Evolutionary conservation across 2,888 invertebrate genomes (phyloP), one percentile per base, ranked within the genome.

Genomic region (Melanotus villosus): DNA sequence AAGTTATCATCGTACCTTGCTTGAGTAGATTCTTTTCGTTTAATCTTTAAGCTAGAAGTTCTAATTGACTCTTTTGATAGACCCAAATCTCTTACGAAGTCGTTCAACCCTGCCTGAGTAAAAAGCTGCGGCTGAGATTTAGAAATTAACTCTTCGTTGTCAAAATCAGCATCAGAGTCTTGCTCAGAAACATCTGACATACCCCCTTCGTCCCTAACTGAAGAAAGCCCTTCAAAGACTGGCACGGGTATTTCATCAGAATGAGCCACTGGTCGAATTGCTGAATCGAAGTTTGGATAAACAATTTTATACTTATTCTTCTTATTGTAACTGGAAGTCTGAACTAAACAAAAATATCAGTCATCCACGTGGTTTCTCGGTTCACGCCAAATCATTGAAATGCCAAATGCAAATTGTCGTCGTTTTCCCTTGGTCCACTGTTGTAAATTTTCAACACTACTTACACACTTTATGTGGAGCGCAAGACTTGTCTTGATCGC

Each of bases 331-430:
- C 19, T 19, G n/a, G 1, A n/a, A 18, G 26, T 41, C 9, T 59
- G 18, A 1, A 57, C 43, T 1, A 10, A 21, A 32, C 34, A 65
- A 58, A 58, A 65, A 26, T 58, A 58, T 74, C 70, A 73, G 60
- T 72, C 72, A 62, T 65, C 57, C 14, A 16, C 21, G 63, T 76
- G 70, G 68, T 76, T 67, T 73, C 65, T 74, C 6, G 58, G 67
- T 68, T 76, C 73, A 66, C 73, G 52, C 63, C 68, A 74, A 34
- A 72, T 54, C 74, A 74, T 70, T 14, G 72, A 72, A 43, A 60
- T 57, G 32, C 70, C 74, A 65, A 77, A 77, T 64, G 21, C 30
- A 14, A 77, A 58, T 9, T 56, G 18, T 26, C 64, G 58, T 45
- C 63, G 52, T 69, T 69, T 68, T 63, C 68, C 72, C 43, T 73